phyloP scores from a whole-genome alignment of 2,888 invertebrate species.

The Drosophila atripex region DNA sequence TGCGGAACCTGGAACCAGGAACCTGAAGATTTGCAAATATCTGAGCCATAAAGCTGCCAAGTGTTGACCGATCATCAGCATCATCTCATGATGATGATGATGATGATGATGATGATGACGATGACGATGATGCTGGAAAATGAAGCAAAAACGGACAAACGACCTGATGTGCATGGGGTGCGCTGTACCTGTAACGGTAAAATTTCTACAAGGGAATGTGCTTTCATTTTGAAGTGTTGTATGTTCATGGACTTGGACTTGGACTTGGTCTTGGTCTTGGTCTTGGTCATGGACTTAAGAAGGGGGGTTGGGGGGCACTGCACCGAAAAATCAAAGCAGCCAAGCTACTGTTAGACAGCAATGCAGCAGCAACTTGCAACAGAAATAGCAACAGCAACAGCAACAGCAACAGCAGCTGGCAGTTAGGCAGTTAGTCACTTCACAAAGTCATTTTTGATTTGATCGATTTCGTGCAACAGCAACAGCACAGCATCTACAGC shows the following conservation, averaged over 20 bases:
- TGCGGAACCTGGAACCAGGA: slow-evolving; percentile 40
- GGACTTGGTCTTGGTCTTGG: slow-evolving; percentile 48
- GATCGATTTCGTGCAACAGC: slow-evolving; percentile 80
- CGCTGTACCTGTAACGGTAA: slow-evolving; percentile 64
- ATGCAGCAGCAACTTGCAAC: slow-evolving; percentile 33
- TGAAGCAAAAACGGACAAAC: slow-evolving; percentile 63
- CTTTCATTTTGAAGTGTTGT: slow-evolving; percentile 79
- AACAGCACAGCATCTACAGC: slow-evolving; percentile 31
- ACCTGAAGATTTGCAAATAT: slow-evolving; percentile 72
- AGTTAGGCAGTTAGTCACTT: slow-evolving; percentile 77
- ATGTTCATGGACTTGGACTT: slow-evolving; percentile 66
- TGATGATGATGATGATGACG: slow-evolving; percentile 47
- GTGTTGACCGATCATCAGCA: slow-evolving; percentile 58
- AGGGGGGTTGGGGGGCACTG: slow-evolving; percentile 4
- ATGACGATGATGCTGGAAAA: slow-evolving; percentile 17
- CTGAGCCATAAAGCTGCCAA: slow-evolving; percentile 76
- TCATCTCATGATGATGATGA: slow-evolving; percentile 60
- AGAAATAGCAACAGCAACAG: slow-evolving; percentile 47
- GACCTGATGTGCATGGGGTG: slow-evolving; percentile 55
- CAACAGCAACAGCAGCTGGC: slow-evolving; percentile 59
- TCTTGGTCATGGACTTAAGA: slow-evolving; percentile 49
- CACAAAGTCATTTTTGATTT: slow-evolving; percentile 80
- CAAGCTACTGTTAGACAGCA: slow-evolving; percentile 71
- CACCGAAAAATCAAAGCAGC: slow-evolving; percentile 64
- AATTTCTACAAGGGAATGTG: slow-evolving; percentile 79